Base-by-base conservation (phyloP, 2,797 vertebrate species). In the Tokudaia muenninki region DNA sequence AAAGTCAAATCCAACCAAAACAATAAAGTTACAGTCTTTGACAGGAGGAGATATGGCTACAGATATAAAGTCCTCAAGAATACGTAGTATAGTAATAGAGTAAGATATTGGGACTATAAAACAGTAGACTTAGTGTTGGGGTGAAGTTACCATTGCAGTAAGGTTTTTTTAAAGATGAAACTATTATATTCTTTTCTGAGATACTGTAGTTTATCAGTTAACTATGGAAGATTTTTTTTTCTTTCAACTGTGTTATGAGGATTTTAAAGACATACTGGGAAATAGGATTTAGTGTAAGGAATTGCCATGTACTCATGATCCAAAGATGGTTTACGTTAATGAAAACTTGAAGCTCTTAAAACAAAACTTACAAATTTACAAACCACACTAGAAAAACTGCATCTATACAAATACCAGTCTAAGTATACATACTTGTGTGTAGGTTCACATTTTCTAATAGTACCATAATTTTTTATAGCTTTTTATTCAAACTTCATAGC, bases 401-500 rank as follows among this genome's bases (percentile, higher is more conserved):
- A 90, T 90, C 17, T 86, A 17, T 92, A 63, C 19, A 89, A 89
- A 82, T 91, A 61, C 83, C 44, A 95, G 75, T 79, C 37, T 16
- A 75, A 82, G 47, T 92, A 37, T 90, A 79, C 31, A 52, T 90
- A 82, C n/a, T 78, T 88, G 4, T 61, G 6, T 92, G 2, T 86
- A 92, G 41, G 61, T 93, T 97, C 21, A 81, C 80, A 84, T 96
- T 92, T 91, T 87, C 52, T 91, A 22, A 44, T 72, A 94, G 12
- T 19, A 22, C 41, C 65, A 91, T 93, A 31, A 47, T 44, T 95
- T 94, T 88, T 55, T 44, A 5, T 50, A 93, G 65, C 24, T 87
- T 95, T 41, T 12, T 90, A 82, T 81, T 83, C 61, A 93, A 75
- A 63, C 52, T 22, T n/a, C 31, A 52, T 70, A 70, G 41, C 95